Evolutionary conservation across 1,140 invertebrate species (phyloP).

Genomic region (Ips typographus): DNA sequence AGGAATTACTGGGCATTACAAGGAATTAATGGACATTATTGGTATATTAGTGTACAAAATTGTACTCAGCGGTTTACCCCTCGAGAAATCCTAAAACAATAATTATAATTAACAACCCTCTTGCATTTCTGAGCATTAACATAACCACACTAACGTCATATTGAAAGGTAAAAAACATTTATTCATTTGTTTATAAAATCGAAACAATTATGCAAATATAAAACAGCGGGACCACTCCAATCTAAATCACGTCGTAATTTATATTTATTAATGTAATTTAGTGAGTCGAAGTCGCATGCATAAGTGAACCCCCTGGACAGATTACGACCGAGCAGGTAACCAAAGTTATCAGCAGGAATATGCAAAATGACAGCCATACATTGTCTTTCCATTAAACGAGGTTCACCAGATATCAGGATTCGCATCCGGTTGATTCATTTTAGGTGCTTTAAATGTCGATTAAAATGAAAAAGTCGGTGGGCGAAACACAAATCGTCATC

Average conservation of each 20-base stretch:
- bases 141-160: not conserved
- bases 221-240: not conserved
- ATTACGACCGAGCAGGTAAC: not conserved
- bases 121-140: not conserved
- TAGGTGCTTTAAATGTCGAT: not conserved
- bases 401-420: not conserved
- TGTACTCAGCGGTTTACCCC: too few species aligned
- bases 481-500: not conserved
- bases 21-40: too few species aligned
- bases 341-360: slow-evolving; percentile 1
- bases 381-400: slow-evolving; percentile 2
- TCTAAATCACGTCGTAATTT: slow-evolving; percentile 6
- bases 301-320: not conserved
- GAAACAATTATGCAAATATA: slow-evolving; percentile 1
- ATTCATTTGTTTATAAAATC: not conserved
- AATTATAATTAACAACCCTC: not conserved
- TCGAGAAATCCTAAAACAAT: not conserved
- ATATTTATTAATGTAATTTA: slow-evolving; percentile 1
- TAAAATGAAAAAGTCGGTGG: not conserved
- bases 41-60: too few species aligned
- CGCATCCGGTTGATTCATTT: not conserved
- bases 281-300: not conserved
- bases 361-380: slow-evolving; percentile 1
- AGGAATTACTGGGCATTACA: too few species aligned
- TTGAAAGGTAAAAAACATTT: too few species aligned